Evolutionary conservation across 1,140 invertebrate species (phyloP).

Genomic region (Pseudobourletiella spinata): DNA sequence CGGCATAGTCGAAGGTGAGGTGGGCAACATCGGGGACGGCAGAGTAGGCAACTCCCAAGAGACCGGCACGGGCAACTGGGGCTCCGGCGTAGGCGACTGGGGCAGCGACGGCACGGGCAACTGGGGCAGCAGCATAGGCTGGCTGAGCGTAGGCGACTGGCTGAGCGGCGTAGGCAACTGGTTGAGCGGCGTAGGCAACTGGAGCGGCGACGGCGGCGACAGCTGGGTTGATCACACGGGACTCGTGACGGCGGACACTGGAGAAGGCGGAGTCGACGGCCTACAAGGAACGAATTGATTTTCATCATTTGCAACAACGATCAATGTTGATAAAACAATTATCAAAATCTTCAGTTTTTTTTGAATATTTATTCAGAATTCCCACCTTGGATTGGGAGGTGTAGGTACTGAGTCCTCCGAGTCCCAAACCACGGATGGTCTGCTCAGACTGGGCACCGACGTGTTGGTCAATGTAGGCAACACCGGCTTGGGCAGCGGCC

Average conservation of each 20-base stretch:
- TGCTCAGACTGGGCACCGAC: slow-evolving; percentile 19
- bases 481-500: slow-evolving; percentile 11
- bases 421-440: slow-evolving; percentile 16
- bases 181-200: slow-evolving; percentile 10
- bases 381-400: slow-evolving; percentile 19
- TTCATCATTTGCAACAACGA: not conserved
- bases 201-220: slow-evolving; percentile 37
- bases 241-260: slow-evolving; percentile 53
- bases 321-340: too few species aligned
- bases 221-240: slow-evolving; percentile 55
- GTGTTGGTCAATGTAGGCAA: not conserved
- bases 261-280: slow-evolving; percentile 57
- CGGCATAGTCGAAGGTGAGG: not conserved
- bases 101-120: not conserved
- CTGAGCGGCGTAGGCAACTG: not conserved
- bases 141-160: not conserved
- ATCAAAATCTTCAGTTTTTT: not conserved
- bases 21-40: not conserved
- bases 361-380: not conserved
- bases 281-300: slow-evolving; percentile 5
- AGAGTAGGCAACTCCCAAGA: not conserved
- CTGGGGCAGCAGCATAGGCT: slow-evolving; percentile 24
- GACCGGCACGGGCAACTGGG: not conserved
- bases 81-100: slow-evolving; percentile 2
- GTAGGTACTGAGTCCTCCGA: slow-evolving; percentile 2